A percentile compares a stretch with the other conserved stretches of the same genome.
These are phyloP conservation scores for Sesia bembeciformis DNA, from an alignment of 2,888 invertebrate species.

Conservation along the genomic window DNA sequence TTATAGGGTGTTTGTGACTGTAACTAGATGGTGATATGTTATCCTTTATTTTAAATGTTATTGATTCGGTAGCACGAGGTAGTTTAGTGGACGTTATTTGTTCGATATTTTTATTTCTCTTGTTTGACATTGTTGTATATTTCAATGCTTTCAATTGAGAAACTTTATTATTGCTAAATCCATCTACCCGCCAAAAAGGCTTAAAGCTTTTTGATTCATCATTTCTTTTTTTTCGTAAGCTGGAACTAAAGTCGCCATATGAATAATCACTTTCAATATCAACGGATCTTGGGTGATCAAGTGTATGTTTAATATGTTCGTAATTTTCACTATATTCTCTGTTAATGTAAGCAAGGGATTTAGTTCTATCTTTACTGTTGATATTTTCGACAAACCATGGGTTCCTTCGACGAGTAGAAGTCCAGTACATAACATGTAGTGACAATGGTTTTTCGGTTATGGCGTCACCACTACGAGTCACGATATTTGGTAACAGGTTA, in stretches of 20 bases:
- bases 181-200: slow-evolving; percentile 53
- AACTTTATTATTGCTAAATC: slow-evolving; percentile 23
- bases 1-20: slow-evolving; percentile 19
- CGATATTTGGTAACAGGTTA: slow-evolving; percentile 31
- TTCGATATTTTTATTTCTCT: slow-evolving; percentile 23
- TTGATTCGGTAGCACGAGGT: slow-evolving; percentile 35
- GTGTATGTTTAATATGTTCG: neutral
- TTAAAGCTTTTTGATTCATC: slow-evolving; percentile 17
- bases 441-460: neutral
- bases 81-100: slow-evolving; percentile 13
- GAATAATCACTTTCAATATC: slow-evolving; percentile 20
- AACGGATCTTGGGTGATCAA: slow-evolving; percentile 14
- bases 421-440: neutral
- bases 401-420: neutral
- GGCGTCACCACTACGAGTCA: slow-evolving; percentile 26
- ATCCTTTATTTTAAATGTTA: slow-evolving; percentile 27
- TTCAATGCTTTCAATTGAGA: slow-evolving; percentile 34
- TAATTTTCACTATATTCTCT: neutral
- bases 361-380: neutral
- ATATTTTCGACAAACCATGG: neutral
- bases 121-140: slow-evolving; percentile 44
- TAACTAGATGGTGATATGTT: neutral
- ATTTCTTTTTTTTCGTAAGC: neutral
- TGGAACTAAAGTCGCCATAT: slow-evolving; percentile 19
- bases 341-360: neutral